phyloP scores from a whole-genome alignment of 2,113 vertebrate genomes.

The Clinocottus analis region DNA sequence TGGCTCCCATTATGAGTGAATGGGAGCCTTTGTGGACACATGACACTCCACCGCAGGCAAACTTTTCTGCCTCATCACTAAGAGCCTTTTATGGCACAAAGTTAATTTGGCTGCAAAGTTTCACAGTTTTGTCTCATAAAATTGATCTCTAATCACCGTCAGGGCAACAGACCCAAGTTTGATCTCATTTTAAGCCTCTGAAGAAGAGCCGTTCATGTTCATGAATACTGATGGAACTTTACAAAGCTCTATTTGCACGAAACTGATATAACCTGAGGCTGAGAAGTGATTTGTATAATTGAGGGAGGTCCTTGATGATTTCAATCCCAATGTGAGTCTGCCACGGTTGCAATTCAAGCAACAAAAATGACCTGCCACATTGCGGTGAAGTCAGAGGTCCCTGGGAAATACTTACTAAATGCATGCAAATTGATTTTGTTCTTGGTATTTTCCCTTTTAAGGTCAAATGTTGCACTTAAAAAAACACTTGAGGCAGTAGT shows the following conservation, averaged over 20 bases:
- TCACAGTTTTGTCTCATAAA: conserved; percentile 45
- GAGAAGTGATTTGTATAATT: conserved; percentile 56
- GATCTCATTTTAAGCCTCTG: conserved; percentile 64
- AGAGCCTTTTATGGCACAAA: conserved; percentile 14
- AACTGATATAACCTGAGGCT: conserved; percentile 47
- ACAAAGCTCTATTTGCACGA: conserved; percentile 48
- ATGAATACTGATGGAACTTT: conserved; percentile 73
- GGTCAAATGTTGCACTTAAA: not conserved
- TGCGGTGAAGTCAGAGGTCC: conserved; percentile 17
- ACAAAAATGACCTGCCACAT: conserved; percentile 7
- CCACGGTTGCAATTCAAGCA: conserved; percentile 37
- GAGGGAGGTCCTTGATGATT: conserved; percentile 45
- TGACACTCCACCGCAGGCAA: conserved; percentile 26
- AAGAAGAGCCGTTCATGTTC: conserved; percentile 54
- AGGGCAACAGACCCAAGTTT: conserved; percentile 42
- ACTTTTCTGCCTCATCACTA: conserved; percentile 14
- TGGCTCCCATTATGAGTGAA: conserved; percentile 47
- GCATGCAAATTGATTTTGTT: conserved; percentile 23
- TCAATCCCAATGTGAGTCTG: conserved; percentile 41
- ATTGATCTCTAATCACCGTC: conserved; percentile 43
- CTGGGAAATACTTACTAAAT: conserved; percentile 24
- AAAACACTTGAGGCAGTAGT: not conserved
- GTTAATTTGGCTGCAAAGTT: conserved; percentile 56
- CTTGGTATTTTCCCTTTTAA: conserved; percentile 10
- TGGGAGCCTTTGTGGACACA: conserved; percentile 46